These are phyloP conservation scores for Oreortyx pictus DNA, from an alignment of 2,797 vertebrate species.

Conservation along the genomic window DNA sequence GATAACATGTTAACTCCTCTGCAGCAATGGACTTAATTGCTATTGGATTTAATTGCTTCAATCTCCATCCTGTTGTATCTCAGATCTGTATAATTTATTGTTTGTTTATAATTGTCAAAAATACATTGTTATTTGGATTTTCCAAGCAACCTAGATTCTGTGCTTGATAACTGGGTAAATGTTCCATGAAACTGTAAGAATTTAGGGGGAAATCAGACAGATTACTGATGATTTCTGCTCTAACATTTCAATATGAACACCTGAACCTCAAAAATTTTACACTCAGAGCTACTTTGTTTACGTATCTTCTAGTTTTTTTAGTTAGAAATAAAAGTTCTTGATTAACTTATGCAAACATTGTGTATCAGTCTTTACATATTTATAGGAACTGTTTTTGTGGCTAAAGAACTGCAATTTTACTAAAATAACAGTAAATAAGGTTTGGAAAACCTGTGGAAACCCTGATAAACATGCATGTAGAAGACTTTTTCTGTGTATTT, in stretches of 20 bases:
- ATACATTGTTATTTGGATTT: not conserved
- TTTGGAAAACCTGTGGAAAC: not conserved
- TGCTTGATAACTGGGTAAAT: not conserved
- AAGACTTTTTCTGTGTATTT: not conserved
- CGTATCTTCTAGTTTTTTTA: not conserved
- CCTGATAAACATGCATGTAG: not conserved
- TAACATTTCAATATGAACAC: not conserved
- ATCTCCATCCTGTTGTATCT: not conserved
- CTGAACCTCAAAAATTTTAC: not conserved
- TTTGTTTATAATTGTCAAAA: not conserved
- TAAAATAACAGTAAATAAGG: not conserved
- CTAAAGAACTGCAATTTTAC: not conserved
- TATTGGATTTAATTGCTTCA: not conserved
- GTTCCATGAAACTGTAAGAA: not conserved
- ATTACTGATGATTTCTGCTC: not conserved
- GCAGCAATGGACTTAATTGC: not conserved
- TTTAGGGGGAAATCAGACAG: not conserved
- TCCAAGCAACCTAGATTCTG: not conserved
- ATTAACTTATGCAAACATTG: not conserved
- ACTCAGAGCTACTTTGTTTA: not conserved
- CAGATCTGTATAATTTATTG: not conserved
- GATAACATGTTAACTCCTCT: not conserved
- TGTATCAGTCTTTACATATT: not conserved
- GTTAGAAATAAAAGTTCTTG: not conserved
- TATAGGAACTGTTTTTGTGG: not conserved